Percentiles rank a stretch among this genome's conserved stretches.
These are phyloP conservation scores for Thunnus albacares DNA, from an alignment of 2,797 vertebrate genomes.

Conservation along the genomic window DNA sequence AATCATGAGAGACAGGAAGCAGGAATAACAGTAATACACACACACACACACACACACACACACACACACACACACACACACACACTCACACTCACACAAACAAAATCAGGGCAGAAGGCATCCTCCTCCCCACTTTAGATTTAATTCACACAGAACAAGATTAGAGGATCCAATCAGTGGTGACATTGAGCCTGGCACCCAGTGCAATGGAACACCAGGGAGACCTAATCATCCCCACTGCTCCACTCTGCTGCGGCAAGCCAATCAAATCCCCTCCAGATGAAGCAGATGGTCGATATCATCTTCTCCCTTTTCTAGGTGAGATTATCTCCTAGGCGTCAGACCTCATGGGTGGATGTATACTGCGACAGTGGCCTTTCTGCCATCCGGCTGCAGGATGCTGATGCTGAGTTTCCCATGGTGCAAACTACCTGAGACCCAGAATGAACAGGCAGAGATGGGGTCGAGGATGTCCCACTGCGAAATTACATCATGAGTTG, in stretches of 20 bases:
- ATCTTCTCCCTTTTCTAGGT: conserved; percentile 74
- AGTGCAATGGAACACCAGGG: conserved; percentile 73
- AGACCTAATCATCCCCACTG: conserved; percentile 74
- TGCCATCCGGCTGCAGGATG: conserved; percentile 24
- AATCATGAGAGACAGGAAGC: conserved; percentile 25
- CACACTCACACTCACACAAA: conserved; percentile 11
- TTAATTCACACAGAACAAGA: conserved; percentile 80
- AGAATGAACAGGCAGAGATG: not conserved
- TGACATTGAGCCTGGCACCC: conserved; percentile 80
- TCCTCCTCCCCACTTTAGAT: conserved; percentile 68
- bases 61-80: conserved; percentile 5
- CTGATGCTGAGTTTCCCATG: conserved; percentile 45
- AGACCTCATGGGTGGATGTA: conserved; percentile 47
- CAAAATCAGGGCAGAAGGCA: conserved; percentile 35
- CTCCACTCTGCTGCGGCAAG: conserved; percentile 52
- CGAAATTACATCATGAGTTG: not conserved
- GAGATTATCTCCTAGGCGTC: conserved; percentile 73
- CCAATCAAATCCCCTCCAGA: conserved; percentile 74
- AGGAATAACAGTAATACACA: conserved; percentile 20
- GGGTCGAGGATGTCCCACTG: not conserved
- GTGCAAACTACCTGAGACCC: conserved; percentile 21
- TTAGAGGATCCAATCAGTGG: conserved; percentile 83
- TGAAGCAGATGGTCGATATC: conserved; percentile 82
- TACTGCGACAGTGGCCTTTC: conserved; percentile 36
- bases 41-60: conserved; percentile 4